Percentiles rank a stretch among this genome's conserved stretches.
These are phyloP conservation scores for Calephelis virginiensis DNA, from an alignment of 1,140 invertebrate genomes.

Conservation along the genomic window DNA sequence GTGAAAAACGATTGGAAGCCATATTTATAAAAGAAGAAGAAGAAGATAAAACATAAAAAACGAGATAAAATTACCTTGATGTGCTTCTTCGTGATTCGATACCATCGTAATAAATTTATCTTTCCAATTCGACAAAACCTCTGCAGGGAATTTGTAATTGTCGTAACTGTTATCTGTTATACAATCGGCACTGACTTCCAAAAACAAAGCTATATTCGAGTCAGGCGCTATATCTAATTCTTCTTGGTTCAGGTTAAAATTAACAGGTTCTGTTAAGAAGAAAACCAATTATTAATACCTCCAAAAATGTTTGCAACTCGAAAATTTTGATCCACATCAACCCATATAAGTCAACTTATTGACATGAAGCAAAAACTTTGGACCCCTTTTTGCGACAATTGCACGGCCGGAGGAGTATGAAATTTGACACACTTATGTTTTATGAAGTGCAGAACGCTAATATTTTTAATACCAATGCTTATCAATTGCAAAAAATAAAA, in stretches of 20 bases:
- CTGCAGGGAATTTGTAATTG: not conserved
- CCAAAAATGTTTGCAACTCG: not conserved
- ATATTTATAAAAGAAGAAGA: too few relatives aligned
- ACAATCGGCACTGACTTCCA: not conserved
- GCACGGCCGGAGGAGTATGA: too few relatives aligned
- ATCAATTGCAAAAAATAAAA: too few relatives aligned
- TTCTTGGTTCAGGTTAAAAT: not conserved
- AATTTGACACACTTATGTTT: too few relatives aligned
- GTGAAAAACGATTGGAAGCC: too few relatives aligned
- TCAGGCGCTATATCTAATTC: slow-evolving; percentile 4
- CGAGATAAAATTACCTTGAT: not conserved
- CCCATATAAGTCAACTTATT: too few relatives aligned
- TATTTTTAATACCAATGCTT: too few relatives aligned
- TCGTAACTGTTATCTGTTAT: not conserved
- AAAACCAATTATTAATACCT: not conserved
- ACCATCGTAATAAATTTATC: slow-evolving; percentile 6
- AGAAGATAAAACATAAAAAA: not conserved
- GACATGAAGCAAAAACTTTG: too few relatives aligned
- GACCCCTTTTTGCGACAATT: too few relatives aligned
- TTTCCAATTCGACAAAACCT: not conserved
- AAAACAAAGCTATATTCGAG: not conserved
- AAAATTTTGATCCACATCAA: too few relatives aligned
- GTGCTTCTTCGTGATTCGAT: not conserved
- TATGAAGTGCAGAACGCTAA: too few relatives aligned
- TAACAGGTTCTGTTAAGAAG: not conserved